These are phyloP conservation scores for Catharus fuscescens DNA, from an alignment of 2,113 vertebrate genomes.

Conservation along the genomic window DNA sequence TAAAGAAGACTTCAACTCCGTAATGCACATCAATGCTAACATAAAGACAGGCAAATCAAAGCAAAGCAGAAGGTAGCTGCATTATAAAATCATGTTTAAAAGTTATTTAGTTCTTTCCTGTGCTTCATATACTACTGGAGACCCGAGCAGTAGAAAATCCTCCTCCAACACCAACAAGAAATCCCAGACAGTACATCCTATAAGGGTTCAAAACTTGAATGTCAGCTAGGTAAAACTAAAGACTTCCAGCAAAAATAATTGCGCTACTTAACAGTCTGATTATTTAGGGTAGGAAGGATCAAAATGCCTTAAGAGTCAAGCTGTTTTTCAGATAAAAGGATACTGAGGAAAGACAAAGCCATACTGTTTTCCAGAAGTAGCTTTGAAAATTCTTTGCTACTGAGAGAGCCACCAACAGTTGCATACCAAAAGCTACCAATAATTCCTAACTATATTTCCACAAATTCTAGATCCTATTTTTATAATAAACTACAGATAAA, in stretches of 20 bases:
- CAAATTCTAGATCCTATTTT: background rate
- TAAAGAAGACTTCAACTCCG: background rate
- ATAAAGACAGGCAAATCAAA: background rate
- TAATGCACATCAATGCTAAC: background rate
- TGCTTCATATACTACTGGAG: background rate
- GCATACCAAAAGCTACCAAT: background rate
- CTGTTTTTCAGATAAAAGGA: background rate
- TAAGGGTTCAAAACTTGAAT: background rate
- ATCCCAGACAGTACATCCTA: background rate
- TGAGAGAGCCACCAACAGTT: background rate
- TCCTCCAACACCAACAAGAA: background rate
- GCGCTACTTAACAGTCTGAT: background rate
- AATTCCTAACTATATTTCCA: background rate
- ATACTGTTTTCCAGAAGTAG: background rate
- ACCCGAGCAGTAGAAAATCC: background rate
- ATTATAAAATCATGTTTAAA: background rate
- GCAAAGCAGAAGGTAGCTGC: background rate
- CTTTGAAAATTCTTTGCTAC: background rate
- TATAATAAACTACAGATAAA: background rate
- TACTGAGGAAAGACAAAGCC: constrained; percentile 12
- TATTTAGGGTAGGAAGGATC: background rate
- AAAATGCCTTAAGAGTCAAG: background rate
- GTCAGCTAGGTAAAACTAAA: background rate
- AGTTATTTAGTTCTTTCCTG: background rate
- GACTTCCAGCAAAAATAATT: background rate